Evolutionary conservation across 1,140 invertebrate species (phyloP).

Genomic region (Micrasema longulum): DNA sequence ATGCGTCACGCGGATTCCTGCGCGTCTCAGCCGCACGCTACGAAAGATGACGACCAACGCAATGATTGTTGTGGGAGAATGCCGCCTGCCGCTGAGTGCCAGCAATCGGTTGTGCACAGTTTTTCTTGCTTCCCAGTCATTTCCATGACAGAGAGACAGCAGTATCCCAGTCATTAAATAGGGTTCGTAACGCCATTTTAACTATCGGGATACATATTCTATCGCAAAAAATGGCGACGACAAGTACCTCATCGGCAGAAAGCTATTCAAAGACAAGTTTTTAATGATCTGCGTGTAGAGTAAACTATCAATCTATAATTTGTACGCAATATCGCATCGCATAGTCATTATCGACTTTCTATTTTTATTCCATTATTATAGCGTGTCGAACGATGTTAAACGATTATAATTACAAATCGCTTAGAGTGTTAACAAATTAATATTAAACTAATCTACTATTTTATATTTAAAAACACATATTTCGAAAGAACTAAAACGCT

Average conservation of each 20-base stretch:
- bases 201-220: conserved; percentile 14
- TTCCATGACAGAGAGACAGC: conserved; percentile 17
- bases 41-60: conserved; percentile 48
- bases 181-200: conserved; percentile 21
- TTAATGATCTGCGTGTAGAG: conserved; percentile 10
- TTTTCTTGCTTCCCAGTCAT: conserved; percentile 22
- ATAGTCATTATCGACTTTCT: not conserved
- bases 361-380: conserved; percentile 12
- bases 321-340: not conserved
- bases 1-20: conserved; percentile 26
- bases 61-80: conserved; percentile 50
- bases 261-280: conserved; percentile 7
- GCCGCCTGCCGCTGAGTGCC: conserved; percentile 36
- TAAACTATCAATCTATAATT: conserved; percentile 13
- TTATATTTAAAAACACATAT: too few relatives aligned
- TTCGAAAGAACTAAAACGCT: too few relatives aligned
- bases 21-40: conserved; percentile 21
- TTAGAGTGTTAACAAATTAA: too few relatives aligned
- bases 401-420: too few relatives aligned
- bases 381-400: not conserved
- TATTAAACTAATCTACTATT: too few relatives aligned
- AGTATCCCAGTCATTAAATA: conserved; percentile 23
- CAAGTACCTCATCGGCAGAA: conserved; percentile 5
- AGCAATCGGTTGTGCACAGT: conserved; percentile 12
- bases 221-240: conserved; percentile 16